Base-by-base conservation (phyloP, 2,888 invertebrate species). In the Lasioglossum zephyrum region DNA sequence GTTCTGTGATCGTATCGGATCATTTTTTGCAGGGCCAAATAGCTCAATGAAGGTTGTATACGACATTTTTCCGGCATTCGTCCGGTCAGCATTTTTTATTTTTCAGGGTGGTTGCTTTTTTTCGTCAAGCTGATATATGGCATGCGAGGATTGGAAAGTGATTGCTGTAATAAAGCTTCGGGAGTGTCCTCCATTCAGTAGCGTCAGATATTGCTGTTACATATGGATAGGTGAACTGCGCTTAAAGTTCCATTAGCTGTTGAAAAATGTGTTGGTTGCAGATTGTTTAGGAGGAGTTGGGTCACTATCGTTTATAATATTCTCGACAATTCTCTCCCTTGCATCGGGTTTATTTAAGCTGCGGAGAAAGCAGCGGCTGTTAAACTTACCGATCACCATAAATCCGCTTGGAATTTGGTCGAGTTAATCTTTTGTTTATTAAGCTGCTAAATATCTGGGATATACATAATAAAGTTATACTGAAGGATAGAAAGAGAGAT, bases 151-250 rank as follows among this genome's bases (percentile, higher is more conserved):
- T 39, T n/a, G 36, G 39, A 69, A 69, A 69, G 31, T 63, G 63
- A 39, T 39, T 41, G 36, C 69, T 39, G 69, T 69, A 69, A 69
- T 69, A 69, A 69, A 69, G n/a, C 39, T 39, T 69, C 39, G 36
- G n/a, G 9, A 41, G n/a, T 69, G 53, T 53, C 31, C 39, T 39
- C 22, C 69, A 41, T 69, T 69, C 39, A 4, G 69, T 39, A 36
- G 39, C 69, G 69, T 69, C 39, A 39, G 69, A 39, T 39, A 69
- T 63, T 63, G 63, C 63, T 63, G 63, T 31, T 63, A 63, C 63
- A 63, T 63, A 63, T 63, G 63, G 63, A 63, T 63, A 63, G 63
- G 63, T 63, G 8, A 31, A 63, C 63, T 63, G 63, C 63, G 31
- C 63, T 63, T 63, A 63, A 63, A 63, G 31, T 63, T 63, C 63